Evolutionary conservation across 2,888 invertebrate species (phyloP).

Genomic region (Cantharis nigra): DNA sequence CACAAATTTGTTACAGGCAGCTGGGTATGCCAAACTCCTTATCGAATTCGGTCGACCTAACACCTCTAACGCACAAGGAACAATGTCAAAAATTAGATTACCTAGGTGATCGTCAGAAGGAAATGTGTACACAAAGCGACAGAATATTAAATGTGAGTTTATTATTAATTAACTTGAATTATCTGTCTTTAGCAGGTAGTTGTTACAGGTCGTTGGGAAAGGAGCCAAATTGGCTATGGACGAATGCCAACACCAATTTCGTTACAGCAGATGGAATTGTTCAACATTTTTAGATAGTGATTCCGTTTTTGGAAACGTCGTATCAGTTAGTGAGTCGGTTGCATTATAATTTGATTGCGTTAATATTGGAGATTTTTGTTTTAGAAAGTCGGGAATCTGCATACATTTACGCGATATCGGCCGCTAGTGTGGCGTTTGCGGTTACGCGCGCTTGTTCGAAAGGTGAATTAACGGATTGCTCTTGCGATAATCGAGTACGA

Average conservation of each 20-base stretch:
- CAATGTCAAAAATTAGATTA: conserved; percentile 72
- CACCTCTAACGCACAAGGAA: conserved; percentile 62
- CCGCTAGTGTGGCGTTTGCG: conserved; percentile 87
- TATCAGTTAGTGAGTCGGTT: conserved; percentile 76
- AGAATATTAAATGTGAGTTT: conserved; percentile 69
- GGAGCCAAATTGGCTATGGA: conserved; percentile 86
- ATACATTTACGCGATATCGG: conserved; percentile 85
- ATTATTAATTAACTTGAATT: not conserved
- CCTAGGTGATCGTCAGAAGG: conserved; percentile 74
- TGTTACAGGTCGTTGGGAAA: conserved; percentile 73
- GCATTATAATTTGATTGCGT: conserved; percentile 28
- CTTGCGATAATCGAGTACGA: conserved; percentile 82
- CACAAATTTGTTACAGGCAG: conserved; percentile 50
- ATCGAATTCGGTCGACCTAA: conserved; percentile 49
- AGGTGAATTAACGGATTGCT: conserved; percentile 85
- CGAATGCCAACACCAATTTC: conserved; percentile 89
- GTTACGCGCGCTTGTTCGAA: conserved; percentile 86
- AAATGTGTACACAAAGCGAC: conserved; percentile 72
- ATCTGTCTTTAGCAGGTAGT: conserved; percentile 14
- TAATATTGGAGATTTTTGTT: conserved; percentile 32
- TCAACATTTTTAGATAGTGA: conserved; percentile 72
- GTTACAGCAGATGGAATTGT: conserved; percentile 88
- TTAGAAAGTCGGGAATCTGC: conserved; percentile 89
- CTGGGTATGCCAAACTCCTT: conserved; percentile 51
- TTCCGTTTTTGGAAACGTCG: conserved; percentile 82